A percentile compares a stretch with the other conserved stretches of the same genome.
Evolutionary conservation across 2,888 invertebrate species (phyloP).

Genomic region (Chrysolina americana): DNA sequence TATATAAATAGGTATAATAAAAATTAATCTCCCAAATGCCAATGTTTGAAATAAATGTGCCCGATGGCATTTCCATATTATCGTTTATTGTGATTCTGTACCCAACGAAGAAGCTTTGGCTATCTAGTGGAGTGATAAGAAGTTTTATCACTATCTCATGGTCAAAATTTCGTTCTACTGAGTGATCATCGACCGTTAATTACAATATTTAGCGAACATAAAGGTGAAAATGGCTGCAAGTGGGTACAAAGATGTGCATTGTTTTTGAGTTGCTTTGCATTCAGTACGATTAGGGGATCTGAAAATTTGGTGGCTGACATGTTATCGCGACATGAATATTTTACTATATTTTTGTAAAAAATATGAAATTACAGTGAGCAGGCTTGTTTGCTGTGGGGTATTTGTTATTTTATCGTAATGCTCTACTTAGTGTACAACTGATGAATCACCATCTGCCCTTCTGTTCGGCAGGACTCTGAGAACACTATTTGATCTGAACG

Average conservation of each 20-base stretch:
- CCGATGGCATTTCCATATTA: too few species aligned
- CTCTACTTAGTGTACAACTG: too few species aligned
- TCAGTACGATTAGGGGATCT: slow-evolving; percentile 21
- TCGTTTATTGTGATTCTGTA: too few species aligned
- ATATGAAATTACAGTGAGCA: neutral
- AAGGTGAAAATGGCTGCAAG: slow-evolving; percentile 28
- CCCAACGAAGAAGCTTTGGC: slow-evolving; percentile 38
- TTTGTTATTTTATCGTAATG: too few species aligned
- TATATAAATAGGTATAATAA: too few species aligned
- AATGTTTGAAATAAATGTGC: too few species aligned
- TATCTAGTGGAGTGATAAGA: slow-evolving; percentile 29
- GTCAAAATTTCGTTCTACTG: slow-evolving; percentile 32
- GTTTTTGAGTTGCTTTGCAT: slow-evolving; percentile 19
- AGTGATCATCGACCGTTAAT: slow-evolving; percentile 39
- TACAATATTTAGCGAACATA: slow-evolving; percentile 33
- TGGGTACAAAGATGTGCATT: slow-evolving; percentile 42
- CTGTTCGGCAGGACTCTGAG: too few species aligned
- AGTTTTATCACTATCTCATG: slow-evolving; percentile 36
- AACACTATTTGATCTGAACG: neutral
- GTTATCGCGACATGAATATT: neutral
- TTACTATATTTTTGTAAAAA: neutral
- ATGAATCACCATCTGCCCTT: too few species aligned
- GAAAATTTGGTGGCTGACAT: slow-evolving; percentile 3
- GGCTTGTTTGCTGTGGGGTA: too few species aligned
- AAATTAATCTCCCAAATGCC: too few species aligned